Base-by-base conservation (phyloP, 1,140 invertebrate genomes). In the Liolophura sinensis region DNA sequence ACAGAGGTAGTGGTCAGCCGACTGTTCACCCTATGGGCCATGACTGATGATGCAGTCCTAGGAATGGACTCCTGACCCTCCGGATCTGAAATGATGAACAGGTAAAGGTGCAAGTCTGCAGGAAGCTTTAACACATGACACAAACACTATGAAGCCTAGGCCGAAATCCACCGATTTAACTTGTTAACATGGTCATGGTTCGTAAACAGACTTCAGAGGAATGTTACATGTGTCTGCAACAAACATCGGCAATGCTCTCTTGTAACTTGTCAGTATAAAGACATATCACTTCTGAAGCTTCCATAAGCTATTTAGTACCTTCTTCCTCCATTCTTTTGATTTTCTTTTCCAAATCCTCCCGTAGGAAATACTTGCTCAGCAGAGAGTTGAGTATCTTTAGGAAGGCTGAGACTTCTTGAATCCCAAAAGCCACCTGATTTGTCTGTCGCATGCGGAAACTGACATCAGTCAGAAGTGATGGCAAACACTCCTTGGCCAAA, bases 331-430 rank as follows among this genome's bases (percentile, higher is more conserved):
- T 40, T 11, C 47, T 60, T 24, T 56, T 70, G n/a, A 74, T 69
- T 56, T 74, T 70, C 65, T 71, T 74, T 57, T 83, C 81, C 67
- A 74, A 67, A 18, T 79, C 77, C 11, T 78, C 77, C 55, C 80
- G 64, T 3, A 76, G 65, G 20, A 78, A 74, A 31, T 71, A 65
- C n/a, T 70, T 67, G 57, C 82, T 77, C 18, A 82, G 63, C 49
- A 83, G 47, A 9, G 77, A 73, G 0, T 76, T 76, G 55, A 81
- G 69, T 24, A 82, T 77, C 52, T 68, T 74, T 16, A 84, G 67
- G 62, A 83, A 82, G 40, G 76, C 68, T n/a, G 68, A 69, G 48
- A 83, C 74, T 64, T 82, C 81, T 40, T 78, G 68, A 50, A 84
- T 68, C 16, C 81, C 81, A 20, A 70, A 61, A 5, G 71, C 67